Evolutionary conservation across 2,888 invertebrate genomes (phyloP), one percentile per base, ranked within the genome.

Genomic region (Netelia virgata): DNA sequence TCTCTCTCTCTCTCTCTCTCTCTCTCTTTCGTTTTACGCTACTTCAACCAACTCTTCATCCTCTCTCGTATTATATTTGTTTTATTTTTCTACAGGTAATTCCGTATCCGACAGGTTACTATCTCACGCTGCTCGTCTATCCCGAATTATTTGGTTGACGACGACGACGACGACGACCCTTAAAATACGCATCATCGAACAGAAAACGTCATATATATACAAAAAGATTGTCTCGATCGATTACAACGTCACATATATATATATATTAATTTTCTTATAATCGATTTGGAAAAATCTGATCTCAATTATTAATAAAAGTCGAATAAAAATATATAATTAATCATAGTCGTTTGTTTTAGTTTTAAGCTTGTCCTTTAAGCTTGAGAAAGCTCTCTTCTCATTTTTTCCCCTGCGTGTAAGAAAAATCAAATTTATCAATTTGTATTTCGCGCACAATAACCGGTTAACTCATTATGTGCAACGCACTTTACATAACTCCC

Each of bases 41-140:
- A 63, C 63, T 77, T 83, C 76, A 64, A 66, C 75, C 76, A 78
- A 72, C 73, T 80, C 80, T 47, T 73, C 20, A 69, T 69, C 69
- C 69, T 36, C 69, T 36, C 43, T 72, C 66, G 72, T 70, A 70
- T 84, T 69, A 75, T 92, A 89, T 92, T 92, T 92, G 92, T 91
- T 92, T 92, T 91, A 88, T 90, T 91, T 91, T 89, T 90, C 87
- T 86, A 87, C 88, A 86, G 90, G 88, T 91, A 91, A 90, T 89
- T 88, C 87, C 86, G 87, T 88, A 84, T 89, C 88, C 88, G 89
- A 91, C 92, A 91, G 91, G 91, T 91, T 91, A 91, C 88, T 90
- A 91, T 91, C 92, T 91, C 92, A 91, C 92, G 91, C 89, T 79
- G 91, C 89, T 76, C 75, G 75, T 69, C 72, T 59, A 61, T 66